Base-by-base conservation (phyloP, 2,113 vertebrate species). In the Cervus canadensis region DNA sequence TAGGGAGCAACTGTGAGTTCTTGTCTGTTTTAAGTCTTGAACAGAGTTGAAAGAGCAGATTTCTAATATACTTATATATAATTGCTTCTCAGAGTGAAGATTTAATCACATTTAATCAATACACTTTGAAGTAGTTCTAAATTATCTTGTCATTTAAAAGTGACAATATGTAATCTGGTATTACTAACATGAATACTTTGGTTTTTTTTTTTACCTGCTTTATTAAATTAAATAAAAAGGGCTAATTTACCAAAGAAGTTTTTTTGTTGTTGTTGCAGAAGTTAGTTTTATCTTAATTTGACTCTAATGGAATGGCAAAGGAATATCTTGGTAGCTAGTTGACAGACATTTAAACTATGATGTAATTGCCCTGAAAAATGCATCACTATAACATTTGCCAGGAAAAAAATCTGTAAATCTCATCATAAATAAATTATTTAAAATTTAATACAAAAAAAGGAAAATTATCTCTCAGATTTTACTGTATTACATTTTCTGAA, bases 21-120 rank as follows among this genome's bases (percentile, higher is more conserved):
- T 64, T 83, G 56, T 96, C 89, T 98, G 76, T 97, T 98, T 71
- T 71, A 98, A 97, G 83, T 98, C 96, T 98, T 98, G 83, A 98
- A 0, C 81, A 95, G 62, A 97, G 6, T 94, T 97, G 86, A 95
- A 97, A 30, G 54, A 94, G 74, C 5, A n/a, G 93, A 95, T 97
- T 98, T 97, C 62, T 98, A 57, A 36, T 96, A 57, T 91, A 93
- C 95, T 98, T 97, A 97, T 94, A 95, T 97, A 71, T 90, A 90
- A 85, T 81, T 59, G 7, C 52, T 96, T 96, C 94, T 96, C 26
- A 84, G 14, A 96, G 87, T 85, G 85, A 97, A 95, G 87, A 43
- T 97, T 89, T 56, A 92, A 40, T 83, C 67, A 3, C 96, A 81
- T 98, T 98, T 91, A 97, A 56, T 97, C 74, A 98, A 87, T 74